Evolutionary conservation across 2,888 invertebrate species (phyloP).

Genomic region (Ormyrus nitidulus): DNA sequence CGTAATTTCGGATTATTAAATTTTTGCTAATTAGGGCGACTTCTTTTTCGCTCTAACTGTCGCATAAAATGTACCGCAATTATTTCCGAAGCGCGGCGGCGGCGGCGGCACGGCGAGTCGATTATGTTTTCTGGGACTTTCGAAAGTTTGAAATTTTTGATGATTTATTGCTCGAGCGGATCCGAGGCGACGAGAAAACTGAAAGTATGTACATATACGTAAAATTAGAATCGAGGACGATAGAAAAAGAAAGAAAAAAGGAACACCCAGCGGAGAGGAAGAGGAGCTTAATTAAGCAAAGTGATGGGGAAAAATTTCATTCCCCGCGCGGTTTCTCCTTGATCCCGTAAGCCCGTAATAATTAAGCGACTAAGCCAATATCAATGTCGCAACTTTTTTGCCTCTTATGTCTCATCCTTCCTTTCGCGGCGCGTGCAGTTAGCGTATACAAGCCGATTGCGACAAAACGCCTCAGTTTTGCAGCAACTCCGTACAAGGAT

Average conservation of each 20-base stretch:
- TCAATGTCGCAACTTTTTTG: constrained; percentile 29
- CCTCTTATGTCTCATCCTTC: background rate
- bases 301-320: too few species aligned
- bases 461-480: constrained; percentile 50
- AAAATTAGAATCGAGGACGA: too few species aligned
- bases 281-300: constrained; percentile 2
- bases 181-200: background rate
- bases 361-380: constrained; percentile 2
- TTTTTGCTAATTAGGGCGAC: background rate
- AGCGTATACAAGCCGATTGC: constrained; percentile 35
- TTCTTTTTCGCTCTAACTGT: background rate
- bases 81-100: background rate
- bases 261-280: background rate
- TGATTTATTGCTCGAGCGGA: constrained; percentile 3
- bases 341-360: background rate
- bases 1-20: background rate
- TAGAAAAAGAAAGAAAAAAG: background rate
- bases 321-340: constrained; percentile 3
- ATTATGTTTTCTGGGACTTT: constrained; percentile 14
- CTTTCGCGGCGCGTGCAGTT: background rate
- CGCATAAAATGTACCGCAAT: background rate
- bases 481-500: constrained; percentile 33
- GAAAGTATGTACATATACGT: background rate
- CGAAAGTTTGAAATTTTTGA: constrained; percentile 26
- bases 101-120: background rate